Conservation (phyloP, 2,797 vertebrate species). For the Siniperca obscura region DNA sequence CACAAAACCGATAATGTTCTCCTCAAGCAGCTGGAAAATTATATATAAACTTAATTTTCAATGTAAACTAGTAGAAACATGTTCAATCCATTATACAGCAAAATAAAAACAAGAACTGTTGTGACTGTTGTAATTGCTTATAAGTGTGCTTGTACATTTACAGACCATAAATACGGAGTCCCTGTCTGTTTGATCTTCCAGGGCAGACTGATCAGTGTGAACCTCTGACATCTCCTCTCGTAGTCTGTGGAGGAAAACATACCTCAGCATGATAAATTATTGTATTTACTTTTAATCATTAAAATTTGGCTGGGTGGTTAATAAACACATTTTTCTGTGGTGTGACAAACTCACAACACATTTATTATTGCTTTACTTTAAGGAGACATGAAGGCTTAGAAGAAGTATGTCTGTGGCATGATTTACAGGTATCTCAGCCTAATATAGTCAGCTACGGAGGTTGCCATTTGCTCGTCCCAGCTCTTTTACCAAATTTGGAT, state of each 20-base stretch:
- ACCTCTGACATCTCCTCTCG: background rate
- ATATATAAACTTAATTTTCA: background rate
- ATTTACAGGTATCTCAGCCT: too few species aligned
- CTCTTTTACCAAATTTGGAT: too few species aligned
- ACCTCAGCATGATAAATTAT: background rate
- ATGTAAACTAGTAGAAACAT: background rate
- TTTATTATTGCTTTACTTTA: too few species aligned
- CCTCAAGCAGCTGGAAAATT: slow-evolving; percentile 34
- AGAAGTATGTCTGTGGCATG: too few species aligned
- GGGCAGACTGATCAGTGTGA: background rate
- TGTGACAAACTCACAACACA: too few species aligned
- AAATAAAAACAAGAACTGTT: background rate
- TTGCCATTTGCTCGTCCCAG: too few species aligned
- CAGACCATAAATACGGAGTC: slow-evolving; percentile 35
- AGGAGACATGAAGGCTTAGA: too few species aligned
- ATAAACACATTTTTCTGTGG: too few species aligned
- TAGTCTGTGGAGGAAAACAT: slow-evolving; percentile 20
- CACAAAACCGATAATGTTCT: slow-evolving; percentile 35
- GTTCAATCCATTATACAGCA: background rate
- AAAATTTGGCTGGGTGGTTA: too few species aligned
- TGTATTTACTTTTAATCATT: too few species aligned
- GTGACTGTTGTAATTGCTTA: too few species aligned
- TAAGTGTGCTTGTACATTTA: background rate
- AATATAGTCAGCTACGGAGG: too few species aligned
- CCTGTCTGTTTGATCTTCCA: background rate